Evolutionary conservation across 2,113 vertebrate genomes (phyloP), one percentile per base, ranked within the genome.

Genomic region (Nannobrachium achirus): DNA sequence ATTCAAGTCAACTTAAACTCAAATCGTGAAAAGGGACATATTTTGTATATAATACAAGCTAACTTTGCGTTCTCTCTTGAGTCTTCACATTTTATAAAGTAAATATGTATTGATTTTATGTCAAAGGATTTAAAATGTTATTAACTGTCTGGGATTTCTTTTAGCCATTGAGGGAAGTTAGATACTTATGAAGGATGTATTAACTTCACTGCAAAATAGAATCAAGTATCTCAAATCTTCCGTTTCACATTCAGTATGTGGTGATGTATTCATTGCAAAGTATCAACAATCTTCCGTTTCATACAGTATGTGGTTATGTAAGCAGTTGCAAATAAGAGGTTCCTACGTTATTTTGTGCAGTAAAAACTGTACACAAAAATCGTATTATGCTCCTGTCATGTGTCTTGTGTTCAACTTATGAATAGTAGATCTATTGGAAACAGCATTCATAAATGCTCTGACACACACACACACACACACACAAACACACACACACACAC

Each of bases 321-420:
- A 80, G 56, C 42, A 19, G 57, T 75, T 79, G 73, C 66, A 58
- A 69, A 2, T 64, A 56, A 67, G 15, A 69, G 13, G 66, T 75
- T 72, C 39, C 69, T 59, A 69, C 70, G 73, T 70, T 87, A 87
- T 90, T 89, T 86, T 90, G 81, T 79, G 81, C 78, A 89, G 65
- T 90, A 88, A 90, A 89, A 82, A 8, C 2, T 41, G 44, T 69
- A n/a, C 8, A 63, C 70, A 75, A 85, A 85, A 75, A 14, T 48
- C 6, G n/a, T 48, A 48, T 46, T 48, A 13, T 14, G 25, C 25
- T 33, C 25, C 25, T 33, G 25, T 33, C 25, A 33, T 33, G 10
- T 13, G 15, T 14, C 56, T 42, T 58, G 56, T 58, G 39, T 57
- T 13, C 25, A 56, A 40, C 25, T 15, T 3, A 39, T 50, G 16